Percentiles rank a stretch among this genome's conserved stretches.
phyloP scores from a whole-genome alignment of 2,113 vertebrate species.

The Blennius ocellaris region DNA sequence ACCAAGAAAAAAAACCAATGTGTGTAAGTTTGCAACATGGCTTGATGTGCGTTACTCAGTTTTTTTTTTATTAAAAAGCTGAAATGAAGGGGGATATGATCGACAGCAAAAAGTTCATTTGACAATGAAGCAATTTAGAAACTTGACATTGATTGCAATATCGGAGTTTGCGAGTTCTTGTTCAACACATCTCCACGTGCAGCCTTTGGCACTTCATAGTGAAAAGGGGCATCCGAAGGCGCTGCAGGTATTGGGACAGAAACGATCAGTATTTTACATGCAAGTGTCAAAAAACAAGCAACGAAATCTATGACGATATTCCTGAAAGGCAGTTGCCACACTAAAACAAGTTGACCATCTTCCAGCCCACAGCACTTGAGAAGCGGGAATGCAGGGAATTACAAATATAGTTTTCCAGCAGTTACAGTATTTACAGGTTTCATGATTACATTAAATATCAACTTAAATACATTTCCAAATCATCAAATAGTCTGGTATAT shows the following conservation, averaged over 20 bases:
- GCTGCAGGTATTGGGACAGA: background rate
- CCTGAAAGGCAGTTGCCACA: slow-evolving; percentile 15
- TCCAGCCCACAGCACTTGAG: slow-evolving; percentile 30
- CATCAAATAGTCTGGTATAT: slow-evolving; percentile 55
- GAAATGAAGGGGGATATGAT: slow-evolving; percentile 7
- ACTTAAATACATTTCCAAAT: slow-evolving; percentile 57
- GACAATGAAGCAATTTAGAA: slow-evolving; percentile 3
- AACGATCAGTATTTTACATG: slow-evolving; percentile 35
- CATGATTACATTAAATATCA: slow-evolving; percentile 57
- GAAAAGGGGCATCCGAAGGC: background rate
- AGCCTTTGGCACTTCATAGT: slow-evolving; percentile 20
- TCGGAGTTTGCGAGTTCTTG: background rate
- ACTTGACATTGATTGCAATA: background rate
- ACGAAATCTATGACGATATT: slow-evolving; percentile 26
- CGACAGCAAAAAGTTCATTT: background rate
- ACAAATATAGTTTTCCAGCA: slow-evolving; percentile 48
- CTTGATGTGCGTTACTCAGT: background rate
- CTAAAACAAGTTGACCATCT: background rate
- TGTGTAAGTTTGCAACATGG: slow-evolving; percentile 9
- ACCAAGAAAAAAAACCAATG: slow-evolving; percentile 15
- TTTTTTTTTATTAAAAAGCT: slow-evolving; percentile 11
- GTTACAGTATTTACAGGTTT: slow-evolving; percentile 69
- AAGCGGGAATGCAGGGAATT: slow-evolving; percentile 67
- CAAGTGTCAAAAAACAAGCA: slow-evolving; percentile 33
- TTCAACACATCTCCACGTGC: slow-evolving; percentile 22